Conservation (phyloP, 1,140 invertebrate genomes). For the Laupala kohalensis region DNA sequence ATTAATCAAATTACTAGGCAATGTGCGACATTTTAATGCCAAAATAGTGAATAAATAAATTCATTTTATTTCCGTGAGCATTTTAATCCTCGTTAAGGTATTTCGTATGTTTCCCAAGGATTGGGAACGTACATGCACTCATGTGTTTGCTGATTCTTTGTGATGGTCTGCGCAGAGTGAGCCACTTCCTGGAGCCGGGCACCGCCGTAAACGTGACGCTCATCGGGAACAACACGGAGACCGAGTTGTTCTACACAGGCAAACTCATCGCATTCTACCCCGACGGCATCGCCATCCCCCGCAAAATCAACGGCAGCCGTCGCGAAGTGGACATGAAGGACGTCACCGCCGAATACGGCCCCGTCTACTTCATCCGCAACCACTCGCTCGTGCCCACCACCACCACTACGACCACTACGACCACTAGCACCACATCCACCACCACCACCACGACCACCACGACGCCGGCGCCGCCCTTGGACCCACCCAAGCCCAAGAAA, state of each 20-base stretch:
- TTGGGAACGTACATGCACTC: too few species aligned
- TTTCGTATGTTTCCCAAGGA: too few species aligned
- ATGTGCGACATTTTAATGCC: too few species aligned
- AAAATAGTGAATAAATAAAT: too few species aligned
- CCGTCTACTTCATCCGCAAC: slow-evolving; percentile 59
- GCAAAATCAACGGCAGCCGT: slow-evolving; percentile 39
- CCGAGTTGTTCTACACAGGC: slow-evolving; percentile 56
- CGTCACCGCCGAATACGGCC: slow-evolving; percentile 48
- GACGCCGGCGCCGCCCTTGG: not conserved
- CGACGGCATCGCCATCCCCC: slow-evolving; percentile 35
- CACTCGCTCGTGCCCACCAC: slow-evolving; percentile 62
- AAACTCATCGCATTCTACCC: slow-evolving; percentile 54
- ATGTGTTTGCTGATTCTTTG: too few species aligned
- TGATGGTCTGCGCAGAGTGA: slow-evolving; percentile 27
- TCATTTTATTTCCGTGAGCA: too few species aligned
- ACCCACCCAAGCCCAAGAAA: not conserved
- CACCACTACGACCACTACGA: slow-evolving; percentile 54
- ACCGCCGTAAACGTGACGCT: slow-evolving; percentile 67
- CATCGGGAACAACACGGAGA: slow-evolving; percentile 50
- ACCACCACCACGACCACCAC: not conserved
- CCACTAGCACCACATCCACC: slow-evolving; percentile 31
- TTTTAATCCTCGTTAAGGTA: too few species aligned
- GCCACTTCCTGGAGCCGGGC: slow-evolving; percentile 48
- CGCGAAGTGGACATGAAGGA: slow-evolving; percentile 44
- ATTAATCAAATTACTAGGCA: too few species aligned